Conservation (phyloP, 2,113 vertebrate species). For the Labeo catla region DNA sequence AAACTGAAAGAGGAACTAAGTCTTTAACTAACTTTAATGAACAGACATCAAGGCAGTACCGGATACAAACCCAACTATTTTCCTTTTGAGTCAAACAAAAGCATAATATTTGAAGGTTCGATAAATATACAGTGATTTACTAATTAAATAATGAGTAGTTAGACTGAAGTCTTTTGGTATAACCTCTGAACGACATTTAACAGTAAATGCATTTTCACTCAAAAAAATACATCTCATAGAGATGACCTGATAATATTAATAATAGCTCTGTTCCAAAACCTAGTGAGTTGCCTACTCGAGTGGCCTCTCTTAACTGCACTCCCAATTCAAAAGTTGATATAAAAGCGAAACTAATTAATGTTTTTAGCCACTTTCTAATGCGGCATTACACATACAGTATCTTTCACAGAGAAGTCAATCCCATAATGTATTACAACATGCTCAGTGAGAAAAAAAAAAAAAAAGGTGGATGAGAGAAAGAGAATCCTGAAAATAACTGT, state of each 20-base stretch:
- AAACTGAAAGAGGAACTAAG: slow-evolving; percentile 9
- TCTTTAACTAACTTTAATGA: not conserved
- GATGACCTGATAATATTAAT: not conserved
- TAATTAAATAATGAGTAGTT: not conserved
- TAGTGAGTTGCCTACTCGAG: not conserved
- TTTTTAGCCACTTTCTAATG: not conserved
- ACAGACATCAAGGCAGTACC: not conserved
- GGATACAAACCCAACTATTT: not conserved
- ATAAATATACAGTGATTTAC: not conserved
- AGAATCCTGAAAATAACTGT: not conserved
- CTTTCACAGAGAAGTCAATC: not conserved
- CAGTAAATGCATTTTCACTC: not conserved
- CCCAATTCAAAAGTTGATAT: not conserved
- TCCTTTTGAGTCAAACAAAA: not conserved
- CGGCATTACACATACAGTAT: not conserved
- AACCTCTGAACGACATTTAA: not conserved
- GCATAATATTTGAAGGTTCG: not conserved
- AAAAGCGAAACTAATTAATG: not conserved
- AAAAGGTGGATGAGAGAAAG: not conserved
- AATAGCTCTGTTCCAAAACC: not conserved
- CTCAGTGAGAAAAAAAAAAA: not conserved
- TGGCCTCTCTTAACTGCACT: not conserved
- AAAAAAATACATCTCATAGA: not conserved
- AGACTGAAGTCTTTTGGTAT: not conserved
- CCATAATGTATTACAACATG: not conserved